These are phyloP conservation scores for Cricetomys ansorgei DNA, from an alignment of 2,113 vertebrate genomes.

Conservation along the genomic window DNA sequence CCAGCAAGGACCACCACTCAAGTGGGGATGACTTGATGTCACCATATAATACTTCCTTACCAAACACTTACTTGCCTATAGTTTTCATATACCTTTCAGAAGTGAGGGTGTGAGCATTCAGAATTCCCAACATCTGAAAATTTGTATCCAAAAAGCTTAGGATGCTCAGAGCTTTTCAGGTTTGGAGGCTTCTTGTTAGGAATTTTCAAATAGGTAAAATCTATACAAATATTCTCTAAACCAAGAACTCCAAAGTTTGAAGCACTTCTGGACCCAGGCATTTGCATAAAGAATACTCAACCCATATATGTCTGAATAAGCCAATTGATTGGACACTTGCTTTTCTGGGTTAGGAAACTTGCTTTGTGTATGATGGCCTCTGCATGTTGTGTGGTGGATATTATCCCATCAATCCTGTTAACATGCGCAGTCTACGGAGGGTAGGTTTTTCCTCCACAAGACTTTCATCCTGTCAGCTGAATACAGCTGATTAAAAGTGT, in stretches of 20 bases:
- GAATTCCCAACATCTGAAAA: not conserved
- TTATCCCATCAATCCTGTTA: not conserved
- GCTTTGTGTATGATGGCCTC: not conserved
- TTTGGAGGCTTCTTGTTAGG: not conserved
- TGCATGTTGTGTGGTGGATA: not conserved
- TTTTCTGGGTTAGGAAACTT: not conserved
- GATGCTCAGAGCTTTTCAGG: not conserved
- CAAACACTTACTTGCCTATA: not conserved
- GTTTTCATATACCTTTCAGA: not conserved
- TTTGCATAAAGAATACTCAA: not conserved
- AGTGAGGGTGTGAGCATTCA: not conserved
- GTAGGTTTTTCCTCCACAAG: not conserved
- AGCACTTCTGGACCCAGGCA: not conserved
- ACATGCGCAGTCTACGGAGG: fast-evolving
- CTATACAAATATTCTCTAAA: not conserved
- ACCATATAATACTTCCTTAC: not conserved
- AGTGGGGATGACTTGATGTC: not conserved
- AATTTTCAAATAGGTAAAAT: not conserved
- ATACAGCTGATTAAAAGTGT: not conserved
- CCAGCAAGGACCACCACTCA: fast-evolving
- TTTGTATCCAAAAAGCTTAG: not conserved
- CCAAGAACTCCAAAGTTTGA: not conserved
- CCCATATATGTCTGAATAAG: not conserved
- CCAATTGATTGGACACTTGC: not conserved
- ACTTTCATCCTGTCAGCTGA: not conserved